Base-by-base conservation (phyloP, 1,140 invertebrate genomes). In the Meteorus sp. region DNA sequence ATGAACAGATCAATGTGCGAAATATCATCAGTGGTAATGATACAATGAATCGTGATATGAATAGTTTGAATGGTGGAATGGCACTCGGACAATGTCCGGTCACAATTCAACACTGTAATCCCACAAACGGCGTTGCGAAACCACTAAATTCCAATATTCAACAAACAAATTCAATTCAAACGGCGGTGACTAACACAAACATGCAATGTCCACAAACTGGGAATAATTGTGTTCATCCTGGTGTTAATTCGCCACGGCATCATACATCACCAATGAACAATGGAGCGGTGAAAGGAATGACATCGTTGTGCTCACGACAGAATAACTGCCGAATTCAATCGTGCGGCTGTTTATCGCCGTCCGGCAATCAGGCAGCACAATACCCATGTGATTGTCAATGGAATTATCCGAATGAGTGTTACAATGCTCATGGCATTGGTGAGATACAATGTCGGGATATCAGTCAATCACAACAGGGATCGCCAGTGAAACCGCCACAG, bases 381-480 rank as follows among this genome's bases (percentile, higher is more conserved):
- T 75, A 74, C 15, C 73, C 61, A 23, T 78, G 61, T 52, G 74
- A 63, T 54, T 79, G 74, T 27, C 78, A 75, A 47, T 79, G 74
- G 76, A 69, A 66, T 20, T 79, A 73, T 54, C 65, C 57, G 3
- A 39, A 56, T 4, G 75, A 78, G 6, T 79, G 76, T 33, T 80
- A 74, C 58, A 73, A 72, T 52, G 66, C 68, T 35, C 73, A 75
- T 41, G 62, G 22, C 47, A 59, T 31, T 39, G 71, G 9, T 66
- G 86, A 87, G 65, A 88, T 88, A 50, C 86, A 88, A 65, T 88
- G 86, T 55, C 78, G 83, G 13, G 85, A 88, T 64, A 85, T 88
- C 15, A 87, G 85, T 54, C 86, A 88, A 61, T 87, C 85, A 0
- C 85, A 87, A 41, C 75, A 76, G 41, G 72, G 75, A 1, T 76